Conservation (phyloP, 2,113 vertebrate genomes). For the Danionella cerebrum region DNA sequence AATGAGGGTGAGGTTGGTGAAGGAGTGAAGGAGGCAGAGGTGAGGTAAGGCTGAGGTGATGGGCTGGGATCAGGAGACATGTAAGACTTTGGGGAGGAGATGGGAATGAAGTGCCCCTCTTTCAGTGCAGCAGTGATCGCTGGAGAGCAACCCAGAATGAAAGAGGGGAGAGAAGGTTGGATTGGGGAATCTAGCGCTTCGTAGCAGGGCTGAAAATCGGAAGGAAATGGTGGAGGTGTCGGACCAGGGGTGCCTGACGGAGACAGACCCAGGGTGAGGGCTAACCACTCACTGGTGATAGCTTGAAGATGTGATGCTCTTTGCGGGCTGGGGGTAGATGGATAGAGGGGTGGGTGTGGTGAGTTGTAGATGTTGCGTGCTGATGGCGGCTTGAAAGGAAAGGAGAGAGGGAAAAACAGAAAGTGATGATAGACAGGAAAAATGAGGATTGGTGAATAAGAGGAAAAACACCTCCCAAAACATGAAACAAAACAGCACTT, state of each 20-base stretch:
- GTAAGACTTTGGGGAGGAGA: slow-evolving; percentile 43
- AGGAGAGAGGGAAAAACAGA: slow-evolving; percentile 38
- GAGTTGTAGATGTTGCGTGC: slow-evolving; percentile 37
- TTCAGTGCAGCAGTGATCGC: slow-evolving; percentile 39
- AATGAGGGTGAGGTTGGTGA: slow-evolving; percentile 40
- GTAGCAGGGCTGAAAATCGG: slow-evolving; percentile 58
- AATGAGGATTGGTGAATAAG: not conserved
- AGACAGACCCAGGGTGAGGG: slow-evolving; percentile 51
- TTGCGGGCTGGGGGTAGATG: slow-evolving; percentile 44
- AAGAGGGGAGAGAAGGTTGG: slow-evolving; percentile 38
- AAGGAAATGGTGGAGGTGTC: slow-evolving; percentile 53
- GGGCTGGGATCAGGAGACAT: slow-evolving; percentile 42
- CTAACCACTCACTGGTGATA: slow-evolving; percentile 50
- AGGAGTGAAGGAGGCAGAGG: slow-evolving; percentile 34
- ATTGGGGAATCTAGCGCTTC: slow-evolving; percentile 56
- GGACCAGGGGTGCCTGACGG: slow-evolving; percentile 48
- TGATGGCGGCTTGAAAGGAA: slow-evolving; percentile 51
- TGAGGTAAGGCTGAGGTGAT: slow-evolving; percentile 44
- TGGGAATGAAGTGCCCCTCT: slow-evolving; percentile 55
- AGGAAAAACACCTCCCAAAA: no score
- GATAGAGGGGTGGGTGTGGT: slow-evolving; percentile 19
- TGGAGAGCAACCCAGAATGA: slow-evolving; percentile 22
- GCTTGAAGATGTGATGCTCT: slow-evolving; percentile 45
- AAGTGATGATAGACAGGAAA: slow-evolving; percentile 1
- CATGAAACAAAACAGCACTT: no score